Conservation (phyloP, 2,797 vertebrate species). For the Microctenopoma steveboyesi region DNA sequence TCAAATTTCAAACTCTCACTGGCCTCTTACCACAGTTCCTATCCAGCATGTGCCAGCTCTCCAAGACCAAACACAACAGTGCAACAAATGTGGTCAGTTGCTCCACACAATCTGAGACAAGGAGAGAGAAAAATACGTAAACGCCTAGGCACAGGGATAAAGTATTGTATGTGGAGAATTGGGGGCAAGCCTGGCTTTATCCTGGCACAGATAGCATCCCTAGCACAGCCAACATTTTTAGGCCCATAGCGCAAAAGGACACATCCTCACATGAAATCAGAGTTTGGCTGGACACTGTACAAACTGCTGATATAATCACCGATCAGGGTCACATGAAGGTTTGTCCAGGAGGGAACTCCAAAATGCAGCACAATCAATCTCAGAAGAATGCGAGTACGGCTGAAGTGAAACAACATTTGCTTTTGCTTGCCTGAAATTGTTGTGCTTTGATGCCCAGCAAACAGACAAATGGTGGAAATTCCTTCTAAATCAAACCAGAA, state of each 20-base stretch:
- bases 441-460: slow-evolving; percentile 15
- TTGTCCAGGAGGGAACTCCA: slow-evolving; percentile 38
- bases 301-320: slow-evolving; percentile 26
- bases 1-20: slow-evolving; percentile 3
- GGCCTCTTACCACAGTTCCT: slow-evolving; percentile 20
- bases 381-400: slow-evolving; percentile 29
- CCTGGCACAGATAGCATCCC: slow-evolving; percentile 44
- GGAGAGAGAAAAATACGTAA: background rate
- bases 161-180: slow-evolving; percentile 25
- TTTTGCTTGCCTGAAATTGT: slow-evolving; percentile 7
- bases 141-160: slow-evolving; percentile 10
- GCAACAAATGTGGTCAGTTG: slow-evolving; percentile 7
- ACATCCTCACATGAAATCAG: slow-evolving; percentile 44
- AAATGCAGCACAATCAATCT: slow-evolving; percentile 46
- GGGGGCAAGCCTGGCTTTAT: slow-evolving; percentile 53
- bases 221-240: slow-evolving; percentile 20
- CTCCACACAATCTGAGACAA: slow-evolving; percentile 11
- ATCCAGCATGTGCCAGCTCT: slow-evolving; percentile 13
- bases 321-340: slow-evolving; percentile 42
- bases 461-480: slow-evolving; percentile 38
- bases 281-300: slow-evolving; percentile 18
- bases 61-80: slow-evolving; percentile 1
- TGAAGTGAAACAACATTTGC: slow-evolving; percentile 26
- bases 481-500: slow-evolving; percentile 29
- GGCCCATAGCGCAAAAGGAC: slow-evolving; percentile 25